Evolutionary conservation across 2,888 invertebrate genomes (phyloP).

Genomic region (Icerya purchasi): DNA sequence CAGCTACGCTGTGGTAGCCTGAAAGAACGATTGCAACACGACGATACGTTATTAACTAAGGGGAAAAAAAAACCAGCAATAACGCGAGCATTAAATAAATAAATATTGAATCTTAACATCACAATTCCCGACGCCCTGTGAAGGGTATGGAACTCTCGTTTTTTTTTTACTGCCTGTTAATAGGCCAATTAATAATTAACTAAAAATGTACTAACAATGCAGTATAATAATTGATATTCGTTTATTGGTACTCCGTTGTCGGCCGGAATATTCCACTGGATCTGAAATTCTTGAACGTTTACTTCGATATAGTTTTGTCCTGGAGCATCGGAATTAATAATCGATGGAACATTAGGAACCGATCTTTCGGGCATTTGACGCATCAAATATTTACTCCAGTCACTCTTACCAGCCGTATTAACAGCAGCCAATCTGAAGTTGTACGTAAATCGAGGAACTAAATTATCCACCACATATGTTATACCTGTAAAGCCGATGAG

Average conservation of each 20-base stretch:
- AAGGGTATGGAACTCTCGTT: no score
- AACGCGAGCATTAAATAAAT: no score
- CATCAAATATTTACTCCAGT: slow-evolving; percentile 41
- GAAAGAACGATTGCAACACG: no score
- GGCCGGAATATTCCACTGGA: slow-evolving; percentile 64
- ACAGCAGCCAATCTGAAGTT: slow-evolving; percentile 64
- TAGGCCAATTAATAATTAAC: slow-evolving; percentile 30
- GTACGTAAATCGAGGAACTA: slow-evolving; percentile 54
- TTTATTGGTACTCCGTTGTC: slow-evolving; percentile 80
- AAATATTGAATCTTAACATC: no score
- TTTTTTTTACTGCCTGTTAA: no score
- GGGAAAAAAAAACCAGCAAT: no score
- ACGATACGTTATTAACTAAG: no score
- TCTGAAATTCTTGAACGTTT: slow-evolving; percentile 55
- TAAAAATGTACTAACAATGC: slow-evolving; percentile 38
- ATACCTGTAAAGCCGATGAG: slow-evolving; percentile 40
- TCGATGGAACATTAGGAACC: slow-evolving; percentile 48
- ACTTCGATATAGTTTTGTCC: slow-evolving; percentile 35
- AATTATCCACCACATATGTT: slow-evolving; percentile 55
- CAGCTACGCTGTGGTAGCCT: no score
- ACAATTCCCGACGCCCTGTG: no score
- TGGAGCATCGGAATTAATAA: slow-evolving; percentile 28
- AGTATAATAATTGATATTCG: slow-evolving; percentile 55
- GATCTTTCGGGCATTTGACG: slow-evolving; percentile 55
- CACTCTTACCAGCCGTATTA: slow-evolving; percentile 61